A percentile compares a stretch with the other conserved stretches of the same genome.
Evolutionary conservation across 1,140 invertebrate genomes (phyloP).

Genomic region (Caerostris darwini): DNA sequence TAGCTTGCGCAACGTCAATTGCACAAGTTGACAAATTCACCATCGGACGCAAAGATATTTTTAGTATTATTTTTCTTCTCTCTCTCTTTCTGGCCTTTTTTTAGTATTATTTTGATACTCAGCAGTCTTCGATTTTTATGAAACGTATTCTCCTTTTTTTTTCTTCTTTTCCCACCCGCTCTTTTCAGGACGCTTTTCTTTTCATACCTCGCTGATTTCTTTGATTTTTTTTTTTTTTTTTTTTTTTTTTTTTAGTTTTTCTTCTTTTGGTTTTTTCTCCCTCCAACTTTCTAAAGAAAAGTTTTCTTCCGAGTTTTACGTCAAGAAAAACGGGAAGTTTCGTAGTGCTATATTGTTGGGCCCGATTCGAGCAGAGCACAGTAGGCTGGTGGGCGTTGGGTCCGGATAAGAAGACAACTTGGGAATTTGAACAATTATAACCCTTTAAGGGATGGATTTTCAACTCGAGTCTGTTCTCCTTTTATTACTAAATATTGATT

Average conservation of each 20-base stretch:
- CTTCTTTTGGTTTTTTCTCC: neutral
- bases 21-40: slow-evolving; percentile 73
- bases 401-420: neutral
- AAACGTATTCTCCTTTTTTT: slow-evolving; percentile 46
- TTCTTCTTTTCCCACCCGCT: neutral
- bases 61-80: slow-evolving; percentile 38
- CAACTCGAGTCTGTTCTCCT: neutral
- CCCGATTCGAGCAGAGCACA: neutral
- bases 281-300: slow-evolving; percentile 46
- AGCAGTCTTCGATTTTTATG: slow-evolving; percentile 74
- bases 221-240: slow-evolving; percentile 28
- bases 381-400: neutral
- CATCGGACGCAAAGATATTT: slow-evolving; percentile 41
- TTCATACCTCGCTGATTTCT: slow-evolving; percentile 68
- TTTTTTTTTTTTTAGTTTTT: neutral
- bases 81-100: neutral
- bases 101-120: slow-evolving; percentile 74
- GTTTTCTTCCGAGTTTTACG: slow-evolving; percentile 48
- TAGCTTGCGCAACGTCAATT: slow-evolving; percentile 66
- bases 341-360: neutral
- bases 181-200: slow-evolving; percentile 41
- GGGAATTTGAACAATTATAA: slow-evolving; percentile 26
- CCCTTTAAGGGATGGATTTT: slow-evolving; percentile 12
- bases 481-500: neutral
- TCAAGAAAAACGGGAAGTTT: slow-evolving; percentile 18